Percentiles rank a stretch among this genome's conserved stretches.
phyloP scores from a whole-genome alignment of 2,797 vertebrate genomes.

The Gobio occitaniae region DNA sequence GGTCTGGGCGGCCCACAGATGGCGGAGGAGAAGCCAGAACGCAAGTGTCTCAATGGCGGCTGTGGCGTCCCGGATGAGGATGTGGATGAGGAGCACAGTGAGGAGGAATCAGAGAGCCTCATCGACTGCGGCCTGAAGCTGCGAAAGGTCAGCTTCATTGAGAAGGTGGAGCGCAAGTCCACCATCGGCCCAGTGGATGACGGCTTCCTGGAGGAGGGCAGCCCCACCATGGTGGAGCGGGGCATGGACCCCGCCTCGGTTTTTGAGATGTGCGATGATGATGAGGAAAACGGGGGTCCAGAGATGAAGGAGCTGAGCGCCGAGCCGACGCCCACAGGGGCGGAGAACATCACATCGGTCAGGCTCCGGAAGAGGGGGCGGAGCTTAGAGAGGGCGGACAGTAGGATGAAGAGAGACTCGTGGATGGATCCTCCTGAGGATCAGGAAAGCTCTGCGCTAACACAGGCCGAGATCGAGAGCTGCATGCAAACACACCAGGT shows the following conservation, averaged over 20 bases:
- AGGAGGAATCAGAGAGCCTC: slow-evolving; percentile 87
- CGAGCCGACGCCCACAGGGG: slow-evolving; percentile 46
- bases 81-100: slow-evolving; percentile 83
- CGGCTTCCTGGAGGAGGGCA: slow-evolving; percentile 91
- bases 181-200: slow-evolving; percentile 73
- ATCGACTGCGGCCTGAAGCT: slow-evolving; percentile 92
- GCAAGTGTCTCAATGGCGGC: slow-evolving; percentile 91
- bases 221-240: slow-evolving; percentile 95
- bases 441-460: slow-evolving; percentile 80
- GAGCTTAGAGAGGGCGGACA: slow-evolving; percentile 73
- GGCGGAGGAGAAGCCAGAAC: slow-evolving; percentile 76
- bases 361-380: slow-evolving; percentile 72
- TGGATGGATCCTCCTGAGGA: slow-evolving; percentile 95
- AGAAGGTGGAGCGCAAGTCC: slow-evolving; percentile 83
- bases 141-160: slow-evolving; percentile 95
- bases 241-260: slow-evolving; percentile 89
- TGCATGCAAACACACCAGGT: slow-evolving; percentile 97
- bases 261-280: slow-evolving; percentile 91
- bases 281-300: slow-evolving; percentile 78
- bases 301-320: slow-evolving; percentile 72
- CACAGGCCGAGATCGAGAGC: slow-evolving; percentile 96
- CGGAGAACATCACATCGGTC: slow-evolving; percentile 72
- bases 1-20: slow-evolving; percentile 72
- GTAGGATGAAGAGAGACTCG: slow-evolving; percentile 81
- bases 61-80: slow-evolving; percentile 91